Evolutionary conservation across 2,888 invertebrate genomes (phyloP), one percentile per base, ranked within the genome.

Genomic region (Clanis bilineata): DNA sequence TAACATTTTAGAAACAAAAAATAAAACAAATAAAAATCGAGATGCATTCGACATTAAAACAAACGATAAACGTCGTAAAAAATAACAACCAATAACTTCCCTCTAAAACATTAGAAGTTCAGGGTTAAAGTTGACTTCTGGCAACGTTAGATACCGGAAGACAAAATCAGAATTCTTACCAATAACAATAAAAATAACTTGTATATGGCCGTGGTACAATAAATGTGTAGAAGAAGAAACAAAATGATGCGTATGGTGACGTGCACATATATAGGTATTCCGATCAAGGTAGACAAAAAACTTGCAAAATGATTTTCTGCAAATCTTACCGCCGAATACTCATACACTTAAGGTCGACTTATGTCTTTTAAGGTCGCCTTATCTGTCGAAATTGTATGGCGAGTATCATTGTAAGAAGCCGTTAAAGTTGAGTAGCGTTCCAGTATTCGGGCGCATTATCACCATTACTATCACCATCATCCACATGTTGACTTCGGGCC

Each of bases 181-280:
- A 58, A 58, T 51, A 58, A 58, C 25, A 15, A 39, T 51, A 51
- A 58, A 58, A 51, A 23, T 47, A 41, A 10, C 21, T 21, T 58
- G 10, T 39, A 12, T 39, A 39, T 28, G 21, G 39, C n/a, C 15
- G 25, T 58, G 21, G 25, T 47, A 25, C 15, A 41, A 22, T 22
- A 39, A 45, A 45, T 51, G 28, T 43, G 21, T 32, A 32, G 22
- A 67, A 69, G 72, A 76, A 79, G 78, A 80, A 80, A 74, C 74
- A 69, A 73, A 72, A 71, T 74, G 74, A 77, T 76, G 74, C 74
- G 77, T 85, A 83, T 87, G n/a, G n/a, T n/a, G n/a, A n/a, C n/a
- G n/a, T n/a, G n/a, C n/a, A n/a, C n/a, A n/a, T n/a, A n/a, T n/a
- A n/a, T n/a, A n/a, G n/a, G n/a, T n/a, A n/a, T n/a, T n/a, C n/a